Evolutionary conservation across 2,113 vertebrate species (phyloP), one percentile per base, ranked within the genome.

Genomic region (Nycticryphes semicollaris): DNA sequence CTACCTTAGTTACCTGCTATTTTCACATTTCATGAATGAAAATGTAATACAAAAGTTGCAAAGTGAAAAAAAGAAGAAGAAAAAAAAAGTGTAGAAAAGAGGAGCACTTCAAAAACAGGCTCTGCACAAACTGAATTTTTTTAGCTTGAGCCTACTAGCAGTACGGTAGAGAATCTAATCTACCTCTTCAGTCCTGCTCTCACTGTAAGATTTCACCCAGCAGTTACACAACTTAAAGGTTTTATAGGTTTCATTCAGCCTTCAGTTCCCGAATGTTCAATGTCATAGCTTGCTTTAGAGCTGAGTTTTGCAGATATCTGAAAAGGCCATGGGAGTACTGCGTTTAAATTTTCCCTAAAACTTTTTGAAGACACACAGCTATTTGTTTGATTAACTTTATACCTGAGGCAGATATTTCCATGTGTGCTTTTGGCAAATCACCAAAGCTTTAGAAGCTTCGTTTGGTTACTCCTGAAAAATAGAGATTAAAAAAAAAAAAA

Each of bases 21-120:
- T 94, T 86, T 93, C 68, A 74, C 47, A 59, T 78, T 77, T 73
- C n/a, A 54, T 70, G 69, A 95, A 89, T 66, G 66, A 89, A 96
- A 77, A 81, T 74, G 54, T 54, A 84, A 74, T 60, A 10, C 17
- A 83, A 78, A 84, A 73, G 5, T 43, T 53, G 25, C 48, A 43
- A 92, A 74, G 12, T 84, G 48, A 0, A 31, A 53, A 64, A 79
- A 54, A 45, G 37, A 25, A 24, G 7, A n/a, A 45, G 39, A 79
- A 35, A 2, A 3, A 57, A 33, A 51, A 62, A 2, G 2, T 24
- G 23, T 30, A 75, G 12, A 33, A 43, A 67, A 79, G 20, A 37
- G 31, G 10, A 88, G 10, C 21, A 56, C 51, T 75, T 89, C 43
- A 84, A 78, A 87, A 56, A 2, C 30, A 81, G 23, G 9, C 28